Base-by-base conservation (phyloP, 1,140 invertebrate species). In the Plectrocnemia conspersa region DNA sequence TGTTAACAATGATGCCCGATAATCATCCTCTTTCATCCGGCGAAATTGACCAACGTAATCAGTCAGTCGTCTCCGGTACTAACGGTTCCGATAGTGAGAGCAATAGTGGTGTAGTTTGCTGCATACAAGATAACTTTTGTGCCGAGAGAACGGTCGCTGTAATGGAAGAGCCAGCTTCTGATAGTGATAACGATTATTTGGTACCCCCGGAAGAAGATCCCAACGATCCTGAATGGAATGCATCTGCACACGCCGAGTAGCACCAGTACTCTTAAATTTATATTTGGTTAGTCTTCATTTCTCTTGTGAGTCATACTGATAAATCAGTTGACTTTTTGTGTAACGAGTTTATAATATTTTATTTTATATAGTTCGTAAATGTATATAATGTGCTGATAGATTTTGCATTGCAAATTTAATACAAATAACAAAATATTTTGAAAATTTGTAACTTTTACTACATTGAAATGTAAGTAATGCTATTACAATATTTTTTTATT, bases 141-240 rank as follows among this genome's bases (percentile, higher is more conserved):
- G n/a, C 2, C 44, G 23, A 55, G 23, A 32, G 45, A 25, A 18
- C 27, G 19, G 45, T 46, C 29, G 13, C 21, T 33, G 15, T 21
- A 38, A 58, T 25, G 52, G 59, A 54, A 9, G 64, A 66, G 29
- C 21, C 42, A 16, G 59, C 64, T 16, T 64, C 65, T 15, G 64
- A 66, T 5, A 59, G 64, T 10, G 68, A 66, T 36, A 63, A 66
- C 32, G 47, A 61, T 44, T 45, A 59, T 10, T 46, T 54, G 2
- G 40, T 62, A 24, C 70, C 65, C 38, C 69, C 72, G 6, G 82
- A 80, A 3, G 87, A 89, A 63, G 87, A 89, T 70, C 86, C 86
- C 1, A 86, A 88, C 66, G 88, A 91, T 72, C 84, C 82, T 2
- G 88, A 91, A 66, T 91, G 88, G 88, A 77, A 77, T 29, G 77